phyloP scores from a whole-genome alignment of 2,113 vertebrate species.

The Crypturellus undulatus region DNA sequence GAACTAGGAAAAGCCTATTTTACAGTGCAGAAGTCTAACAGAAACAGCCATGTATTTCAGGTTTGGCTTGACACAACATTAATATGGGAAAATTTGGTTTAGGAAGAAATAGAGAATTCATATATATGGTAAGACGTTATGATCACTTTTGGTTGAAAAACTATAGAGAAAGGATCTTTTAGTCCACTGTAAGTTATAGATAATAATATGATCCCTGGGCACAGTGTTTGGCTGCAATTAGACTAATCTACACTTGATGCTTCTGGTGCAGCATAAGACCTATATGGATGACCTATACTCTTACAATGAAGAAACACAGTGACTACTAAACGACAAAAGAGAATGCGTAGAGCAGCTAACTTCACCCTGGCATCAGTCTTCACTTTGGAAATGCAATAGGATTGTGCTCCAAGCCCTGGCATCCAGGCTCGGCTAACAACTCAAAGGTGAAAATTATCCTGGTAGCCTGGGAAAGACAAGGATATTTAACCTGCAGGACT shows the following conservation, averaged over 20 bases:
- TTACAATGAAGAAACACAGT: rapidly evolving
- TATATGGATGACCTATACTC: neutral
- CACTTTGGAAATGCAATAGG: neutral
- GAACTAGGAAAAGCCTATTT: rapidly evolving
- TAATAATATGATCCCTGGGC: rapidly evolving
- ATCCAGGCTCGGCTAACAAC: neutral
- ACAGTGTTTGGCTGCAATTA: rapidly evolving
- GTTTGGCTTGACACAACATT: neutral
- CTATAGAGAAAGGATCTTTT: rapidly evolving
- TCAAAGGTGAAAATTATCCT: neutral
- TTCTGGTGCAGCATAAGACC: rapidly evolving
- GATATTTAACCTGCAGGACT: neutral
- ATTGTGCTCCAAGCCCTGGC: neutral
- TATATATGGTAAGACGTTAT: rapidly evolving
- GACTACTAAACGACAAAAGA: rapidly evolving
- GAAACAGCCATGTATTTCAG: neutral
- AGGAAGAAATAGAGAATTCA: neutral
- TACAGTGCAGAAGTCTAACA: neutral
- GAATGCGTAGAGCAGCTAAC: rapidly evolving
- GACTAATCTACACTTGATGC: rapidly evolving
- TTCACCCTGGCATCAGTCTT: neutral
- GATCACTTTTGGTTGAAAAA: neutral
- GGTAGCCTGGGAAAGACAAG: neutral
- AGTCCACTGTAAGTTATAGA: rapidly evolving
- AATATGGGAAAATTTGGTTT: neutral